Conservation (phyloP, 2,888 invertebrate genomes). For the Drosophila tripunctata region DNA sequence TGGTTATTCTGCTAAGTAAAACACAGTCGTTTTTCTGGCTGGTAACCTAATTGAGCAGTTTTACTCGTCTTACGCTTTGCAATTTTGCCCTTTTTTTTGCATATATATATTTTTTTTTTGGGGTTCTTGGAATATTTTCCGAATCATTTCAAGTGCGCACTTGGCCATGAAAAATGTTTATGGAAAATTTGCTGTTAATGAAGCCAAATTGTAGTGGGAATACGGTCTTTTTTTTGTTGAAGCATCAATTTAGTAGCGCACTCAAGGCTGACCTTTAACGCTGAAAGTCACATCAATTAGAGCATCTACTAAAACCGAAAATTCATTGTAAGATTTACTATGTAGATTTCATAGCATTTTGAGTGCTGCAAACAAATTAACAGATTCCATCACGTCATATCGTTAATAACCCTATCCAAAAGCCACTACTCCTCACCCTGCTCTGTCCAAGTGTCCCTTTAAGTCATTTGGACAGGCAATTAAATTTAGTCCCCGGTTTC, state of each 20-base stretch:
- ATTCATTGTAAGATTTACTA: conserved; percentile 31
- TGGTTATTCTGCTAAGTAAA: conserved; percentile 24
- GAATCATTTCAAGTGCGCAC: conserved; percentile 63
- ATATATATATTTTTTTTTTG: too few relatives aligned
- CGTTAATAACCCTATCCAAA: conserved; percentile 47
- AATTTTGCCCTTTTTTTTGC: conserved; percentile 24
- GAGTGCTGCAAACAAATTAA: conserved; percentile 58
- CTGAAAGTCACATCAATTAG: conserved; percentile 10
- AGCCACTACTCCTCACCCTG: background rate
- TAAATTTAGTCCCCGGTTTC: conserved; percentile 50
- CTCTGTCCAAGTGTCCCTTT: background rate
- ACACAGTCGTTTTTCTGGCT: conserved; percentile 10
- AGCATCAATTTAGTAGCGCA: conserved; percentile 26
- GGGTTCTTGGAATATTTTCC: conserved; percentile 40
- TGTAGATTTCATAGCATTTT: conserved; percentile 19
- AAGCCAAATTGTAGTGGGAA: background rate
- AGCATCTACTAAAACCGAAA: background rate
- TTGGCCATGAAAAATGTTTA: conserved; percentile 34
- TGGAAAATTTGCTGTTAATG: conserved; percentile 19
- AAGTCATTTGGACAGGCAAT: conserved; percentile 66
- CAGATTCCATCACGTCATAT: conserved; percentile 48
- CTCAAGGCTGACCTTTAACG: conserved; percentile 56
- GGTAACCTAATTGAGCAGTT: conserved; percentile 66
- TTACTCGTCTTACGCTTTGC: conserved; percentile 47
- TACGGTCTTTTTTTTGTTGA: conserved; percentile 17